Percentiles rank a stretch among this genome's conserved stretches.
Evolutionary conservation across 2,888 invertebrate species (phyloP).

Genomic region (Chalcosyrphus nemorum): DNA sequence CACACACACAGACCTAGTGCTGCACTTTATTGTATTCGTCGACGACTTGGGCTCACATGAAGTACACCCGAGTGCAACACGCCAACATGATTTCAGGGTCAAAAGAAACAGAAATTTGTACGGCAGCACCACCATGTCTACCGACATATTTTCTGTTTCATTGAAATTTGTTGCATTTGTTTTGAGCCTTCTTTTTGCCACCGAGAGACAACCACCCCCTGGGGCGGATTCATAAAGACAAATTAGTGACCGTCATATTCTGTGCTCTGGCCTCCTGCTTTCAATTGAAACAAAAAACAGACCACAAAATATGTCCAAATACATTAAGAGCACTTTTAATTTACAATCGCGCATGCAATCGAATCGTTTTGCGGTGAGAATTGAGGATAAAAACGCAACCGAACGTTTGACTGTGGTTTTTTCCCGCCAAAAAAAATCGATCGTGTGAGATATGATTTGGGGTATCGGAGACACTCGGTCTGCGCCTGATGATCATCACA

Average conservation of each 20-base stretch:
- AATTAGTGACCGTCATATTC: constrained; percentile 30
- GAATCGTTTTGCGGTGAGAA: constrained; percentile 5
- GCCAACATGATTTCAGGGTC: constrained; percentile 57
- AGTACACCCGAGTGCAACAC: not conserved
- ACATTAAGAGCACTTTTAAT: constrained; percentile 35
- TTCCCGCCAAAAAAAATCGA: constrained; percentile 46
- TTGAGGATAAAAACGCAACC: not conserved
- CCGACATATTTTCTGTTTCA: constrained; percentile 9
- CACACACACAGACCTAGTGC: constrained; percentile 36
- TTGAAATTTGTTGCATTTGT: not conserved
- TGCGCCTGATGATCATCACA: constrained; percentile 4
- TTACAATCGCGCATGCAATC: constrained; percentile 28
- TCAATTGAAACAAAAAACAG: not conserved
- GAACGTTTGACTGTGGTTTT: constrained; percentile 21
- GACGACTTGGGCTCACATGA: not conserved
- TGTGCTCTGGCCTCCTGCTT: too few species aligned
- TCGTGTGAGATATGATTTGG: constrained; percentile 13
- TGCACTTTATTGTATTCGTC: constrained; percentile 62
- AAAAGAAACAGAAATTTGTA: constrained; percentile 51
- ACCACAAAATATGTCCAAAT: not conserved
- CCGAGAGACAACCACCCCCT: not conserved
- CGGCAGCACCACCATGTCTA: constrained; percentile 21
- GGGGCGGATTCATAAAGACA: constrained; percentile 21
- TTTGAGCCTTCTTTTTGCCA: not conserved
- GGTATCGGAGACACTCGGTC: constrained; percentile 35